Evolutionary conservation across 2,888 invertebrate genomes (phyloP), one percentile per base, ranked within the genome.

Genomic region (Xanthorhoe spadicearia): DNA sequence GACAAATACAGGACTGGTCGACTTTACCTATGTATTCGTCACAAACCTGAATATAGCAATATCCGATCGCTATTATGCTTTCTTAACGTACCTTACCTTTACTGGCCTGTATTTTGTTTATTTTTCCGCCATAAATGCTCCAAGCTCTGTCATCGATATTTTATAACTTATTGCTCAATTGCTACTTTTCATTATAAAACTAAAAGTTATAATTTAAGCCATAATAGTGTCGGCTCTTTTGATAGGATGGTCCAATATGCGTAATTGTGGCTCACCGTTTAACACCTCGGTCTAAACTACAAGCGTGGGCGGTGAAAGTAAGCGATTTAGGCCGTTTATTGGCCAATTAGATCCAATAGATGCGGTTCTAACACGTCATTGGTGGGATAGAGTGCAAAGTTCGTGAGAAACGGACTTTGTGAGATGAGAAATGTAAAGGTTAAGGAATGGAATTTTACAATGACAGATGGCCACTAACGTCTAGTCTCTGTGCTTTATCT

Each of bases 201-300:
- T 80, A 79, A 81, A 78, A 77, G 60, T 88, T 87, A 88, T 87
- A 86, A 89, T 91, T 83, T 83, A 77, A 78, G 79, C 84, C 80
- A 84, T 90, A 87, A 89, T 87, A 82, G 84, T 83, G 74, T 69
- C 86, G 84, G 86, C 66, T 77, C 83, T 83, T 92, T 92, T 92
- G 91, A 92, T 87, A 85, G 80, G 83, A 79, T 84, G 86, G 80
- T 84, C 88, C 92, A 92, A 92, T 92, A 92, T 88, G 87, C 89
- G 90, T 93, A 92, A 92, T 93, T 92, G 92, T 89, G 91, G 92
- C 90, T 92, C 86, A 86, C 82, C 80, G 80, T 71, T 85, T 82
- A 80, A 79, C 80, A 77, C 77, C 74, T 75, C 76, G 85, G 83
- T 70, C 57, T 80, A 54, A 68, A 74, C 77, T 63, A 70, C 13